Base-by-base conservation (phyloP, 1,140 invertebrate genomes). In the Aphidius gifuensis region DNA sequence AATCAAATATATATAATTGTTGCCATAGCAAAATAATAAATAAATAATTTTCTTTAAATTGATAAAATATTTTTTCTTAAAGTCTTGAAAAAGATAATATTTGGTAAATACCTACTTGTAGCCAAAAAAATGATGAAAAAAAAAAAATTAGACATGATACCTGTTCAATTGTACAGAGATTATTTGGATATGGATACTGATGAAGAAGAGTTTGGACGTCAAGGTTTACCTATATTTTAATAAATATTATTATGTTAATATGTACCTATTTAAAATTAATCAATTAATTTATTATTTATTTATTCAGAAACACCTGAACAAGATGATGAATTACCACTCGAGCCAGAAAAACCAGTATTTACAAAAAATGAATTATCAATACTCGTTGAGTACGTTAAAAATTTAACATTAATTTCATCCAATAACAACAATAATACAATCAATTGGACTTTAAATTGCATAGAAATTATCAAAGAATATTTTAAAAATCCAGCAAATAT, bases 331-430 rank as follows among this genome's bases (percentile, higher is more conserved):
- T 66, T 64, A 39, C 60, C 68, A 39, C 38, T 64, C 3, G 77
- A 80, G 64, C 77, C 75, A 0, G 74, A 79, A 4, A 85, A 84
- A 64, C 87, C 88, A 0, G 71, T 80, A 1, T 89, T 88, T 61
- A 81, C 78, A 0, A 80, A 83, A 4, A 83, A 86, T 61, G 87
- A 91, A 58, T 66, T 91, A n/a, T 62, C 82, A 39, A 81, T 80
- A 46, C 72, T 91, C 45, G 78, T 78, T 4, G 49, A 69, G 40
- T 86, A 81, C 62, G 80, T 90, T 5, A 88, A 88, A 73, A 79
- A 82, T 42, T 85, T 90, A 68, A 88, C 87, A 0, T 84, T 85
- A 5, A 68, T 90, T 0, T 85, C 84, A 63, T 80, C 83, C 16
- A 66, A 90, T 3, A 32, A 32, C 23, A 32, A 32, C 23, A 32